These are phyloP conservation scores for Osedax frankpressi DNA, from an alignment of 2,888 invertebrate genomes.

Conservation along the genomic window DNA sequence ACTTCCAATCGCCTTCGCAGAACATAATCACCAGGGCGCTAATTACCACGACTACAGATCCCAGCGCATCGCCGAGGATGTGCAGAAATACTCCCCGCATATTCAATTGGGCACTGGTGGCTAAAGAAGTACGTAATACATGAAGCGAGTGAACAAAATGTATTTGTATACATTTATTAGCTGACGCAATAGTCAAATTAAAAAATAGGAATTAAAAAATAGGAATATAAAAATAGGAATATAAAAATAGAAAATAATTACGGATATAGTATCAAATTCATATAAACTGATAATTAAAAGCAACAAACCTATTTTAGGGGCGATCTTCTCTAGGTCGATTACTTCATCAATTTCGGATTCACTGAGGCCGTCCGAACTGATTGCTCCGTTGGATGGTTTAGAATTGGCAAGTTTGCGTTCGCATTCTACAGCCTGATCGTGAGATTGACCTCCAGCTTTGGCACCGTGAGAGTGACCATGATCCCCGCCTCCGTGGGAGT, in stretches of 20 bases:
- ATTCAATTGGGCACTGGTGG: constrained; percentile 65
- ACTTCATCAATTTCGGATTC: background rate
- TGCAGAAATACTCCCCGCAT: constrained; percentile 99
- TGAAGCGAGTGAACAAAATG: no score
- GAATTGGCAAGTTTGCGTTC: background rate
- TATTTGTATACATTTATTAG: no score
- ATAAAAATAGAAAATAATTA: no score
- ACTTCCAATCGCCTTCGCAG: constrained; percentile 54
- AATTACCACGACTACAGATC: constrained; percentile 77
- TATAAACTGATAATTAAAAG: no score
- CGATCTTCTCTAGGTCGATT: background rate
- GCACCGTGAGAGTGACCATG: constrained; percentile 16
- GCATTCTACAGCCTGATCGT: background rate
- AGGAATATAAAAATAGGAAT: no score
- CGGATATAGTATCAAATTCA: no score
- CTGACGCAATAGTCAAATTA: no score
- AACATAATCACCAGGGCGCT: constrained; percentile 63
- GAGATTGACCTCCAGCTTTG: background rate
- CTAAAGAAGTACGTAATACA: no score
- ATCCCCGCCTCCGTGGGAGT: constrained; percentile 16
- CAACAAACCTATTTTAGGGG: background rate
- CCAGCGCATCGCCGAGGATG: constrained; percentile 88
- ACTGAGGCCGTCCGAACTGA: background rate
- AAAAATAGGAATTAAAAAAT: no score
- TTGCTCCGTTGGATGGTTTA: background rate